Evolutionary conservation across 1,140 invertebrate genomes (phyloP), one percentile per base, ranked within the genome.

Genomic region (Drosophila gunungcola): DNA sequence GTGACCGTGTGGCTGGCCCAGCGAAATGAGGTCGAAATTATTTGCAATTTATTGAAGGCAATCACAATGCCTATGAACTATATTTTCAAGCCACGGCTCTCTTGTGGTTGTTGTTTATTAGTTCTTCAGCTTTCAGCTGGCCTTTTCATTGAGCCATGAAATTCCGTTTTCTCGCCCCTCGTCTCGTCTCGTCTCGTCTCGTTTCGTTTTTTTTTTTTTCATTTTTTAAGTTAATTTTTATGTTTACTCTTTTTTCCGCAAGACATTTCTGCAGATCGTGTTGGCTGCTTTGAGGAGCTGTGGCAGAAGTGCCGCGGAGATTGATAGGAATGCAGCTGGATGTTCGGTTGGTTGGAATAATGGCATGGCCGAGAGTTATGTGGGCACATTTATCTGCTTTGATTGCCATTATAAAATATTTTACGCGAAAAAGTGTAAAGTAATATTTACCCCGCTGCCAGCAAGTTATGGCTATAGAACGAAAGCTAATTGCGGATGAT

Each of bases 1-100:
- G 68, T 88, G 84, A 88, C 84, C 84, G 84, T 88, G 83, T 78
- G 79, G 83, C 78, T 60, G 62, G 83, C 82, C 82, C 68, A 63
- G 36, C 84, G 76, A 89, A 89, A 89, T 89, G 85, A 89, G 84
- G 84, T 89, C 84, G 85, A 89, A 89, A 88, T 88, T 88, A 88
- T 89, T 89, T 89, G 84, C 84, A 89, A 89, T 89, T 89, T 89
- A 89, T 89, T 89, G 85, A 89, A 89, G 80, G 84, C 84, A 88
- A 83, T 88, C 84, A 89, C 72, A 86, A 83, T 88, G 83, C 79
- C 86, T 83, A 88, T 88, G 84, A 88, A 73, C 77, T 84, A 67
- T 73, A 80, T 81, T 78, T 79, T 54, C 39, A 67, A 57, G 81
- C 64, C 65, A 73, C 78, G 74, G 25, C 12, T 9, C 27, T 64